Base-by-base conservation (phyloP, 2,113 vertebrate species). In the Mobula birostris region DNA sequence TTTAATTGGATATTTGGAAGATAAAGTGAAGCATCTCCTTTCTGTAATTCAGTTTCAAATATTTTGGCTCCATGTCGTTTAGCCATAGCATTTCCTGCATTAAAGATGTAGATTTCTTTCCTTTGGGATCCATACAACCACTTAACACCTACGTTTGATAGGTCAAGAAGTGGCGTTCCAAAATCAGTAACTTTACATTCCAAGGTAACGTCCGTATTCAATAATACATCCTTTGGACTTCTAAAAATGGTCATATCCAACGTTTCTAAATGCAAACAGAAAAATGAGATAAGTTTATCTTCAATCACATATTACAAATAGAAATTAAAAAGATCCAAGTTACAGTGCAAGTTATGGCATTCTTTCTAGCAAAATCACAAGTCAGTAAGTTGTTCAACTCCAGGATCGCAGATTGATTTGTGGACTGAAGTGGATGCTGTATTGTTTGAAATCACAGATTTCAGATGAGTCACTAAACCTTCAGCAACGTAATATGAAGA, bases 1-100 rank as follows among this genome's bases (percentile, higher is more conserved):
- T 94, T 66, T 92, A 94, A 3, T 76, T 96, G 93, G 79, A 94
- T 77, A 17, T 95, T 61, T 56, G 66, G 21, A 76, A 96, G 70
- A 76, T 94, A 76, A 32, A 95, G 88, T 24, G 76, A 15, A 68
- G 78, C 48, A 2, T 48, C 95, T 83, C 93, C 90, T 92, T 70
- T 94, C 93, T 32, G 58, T 56, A 94, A 94, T 24, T 94, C 15
- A 11, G 2, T 21, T 3, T n/a, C 29, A 78, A 1, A 36, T 0
- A 78, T 0, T 0, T 27, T 17, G 66, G 72, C 27, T 56, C 83
- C 94, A 56, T 0, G 0, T 83, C 91, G 78, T 29, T 24, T 5
- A 36, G 15, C 15, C 24, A 0, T 36, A 68, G 29, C 40, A 0
- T 40, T 78, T 94, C 61, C 66, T 78, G 21, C 5, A 85, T 2